Percentiles rank a stretch among this genome's conserved stretches.
Conservation (phyloP, 2,888 invertebrate species). For the Polyommatus icarus region DNA sequence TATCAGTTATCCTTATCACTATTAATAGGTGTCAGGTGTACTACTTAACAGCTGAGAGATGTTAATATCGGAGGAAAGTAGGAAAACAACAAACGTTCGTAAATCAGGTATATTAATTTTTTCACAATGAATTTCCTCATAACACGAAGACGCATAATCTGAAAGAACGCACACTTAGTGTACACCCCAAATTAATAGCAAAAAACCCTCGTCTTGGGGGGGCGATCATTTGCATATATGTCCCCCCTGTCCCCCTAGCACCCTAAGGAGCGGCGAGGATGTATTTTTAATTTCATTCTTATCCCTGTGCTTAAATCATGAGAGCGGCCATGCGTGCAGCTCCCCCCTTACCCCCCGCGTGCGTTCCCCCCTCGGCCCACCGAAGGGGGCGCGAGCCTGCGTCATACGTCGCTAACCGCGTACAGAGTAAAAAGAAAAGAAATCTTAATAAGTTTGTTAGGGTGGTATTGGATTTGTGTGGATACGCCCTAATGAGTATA, state of each 20-base stretch:
- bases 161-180: conserved; percentile 63
- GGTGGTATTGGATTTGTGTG: conserved; percentile 59
- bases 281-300: conserved; percentile 82
- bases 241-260: conserved; percentile 63
- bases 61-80: too few relatives aligned
- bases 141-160: conserved; percentile 62
- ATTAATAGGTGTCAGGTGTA: too few relatives aligned
- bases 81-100: not conserved
- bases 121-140: conserved; percentile 43
- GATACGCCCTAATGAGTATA: conserved; percentile 48
- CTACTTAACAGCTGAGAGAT: too few relatives aligned
- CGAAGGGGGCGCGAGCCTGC: conserved; percentile 70
- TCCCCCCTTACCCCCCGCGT: conserved; percentile 52
- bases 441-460: conserved; percentile 81
- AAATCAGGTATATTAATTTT: conserved; percentile 7
- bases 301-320: conserved; percentile 81
- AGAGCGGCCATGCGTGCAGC: conserved; percentile 80
- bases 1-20: too few relatives aligned
- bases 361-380: conserved; percentile 39
- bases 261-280: conserved; percentile 76
- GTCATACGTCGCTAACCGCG: conserved; percentile 81
- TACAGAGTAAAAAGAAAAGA: conserved; percentile 79
- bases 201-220: conserved; percentile 75
- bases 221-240: conserved; percentile 79
- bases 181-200: conserved; percentile 81